Evolutionary conservation across 2,797 vertebrate species (phyloP).

Genomic region (Onychomys torridus): DNA sequence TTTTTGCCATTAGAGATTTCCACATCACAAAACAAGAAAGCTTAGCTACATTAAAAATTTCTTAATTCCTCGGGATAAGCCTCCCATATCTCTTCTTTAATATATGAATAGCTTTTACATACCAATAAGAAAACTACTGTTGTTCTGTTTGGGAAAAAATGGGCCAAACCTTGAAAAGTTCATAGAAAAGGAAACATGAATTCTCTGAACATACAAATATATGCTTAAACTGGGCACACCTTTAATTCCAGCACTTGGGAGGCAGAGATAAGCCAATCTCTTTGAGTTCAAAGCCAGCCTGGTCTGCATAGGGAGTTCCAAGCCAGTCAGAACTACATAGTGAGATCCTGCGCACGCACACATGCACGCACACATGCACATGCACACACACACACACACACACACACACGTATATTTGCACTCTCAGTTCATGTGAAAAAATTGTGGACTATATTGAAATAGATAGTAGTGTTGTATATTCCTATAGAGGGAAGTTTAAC

Average conservation of each 20-base stretch:
- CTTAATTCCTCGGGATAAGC: conserved; percentile 50
- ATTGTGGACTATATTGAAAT: neutral
- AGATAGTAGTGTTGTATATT: neutral
- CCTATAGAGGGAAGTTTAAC: neutral
- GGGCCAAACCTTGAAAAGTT: conserved; percentile 10
- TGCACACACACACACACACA: too few species aligned
- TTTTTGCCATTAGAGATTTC: conserved; percentile 19
- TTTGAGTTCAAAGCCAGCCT: neutral
- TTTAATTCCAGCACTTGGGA: neutral
- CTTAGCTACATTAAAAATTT: conserved; percentile 10
- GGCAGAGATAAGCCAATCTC: too few species aligned
- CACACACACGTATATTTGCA: too few species aligned
- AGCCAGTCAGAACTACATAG: neutral
- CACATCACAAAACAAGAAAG: neutral
- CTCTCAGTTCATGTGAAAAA: conserved; percentile 32
- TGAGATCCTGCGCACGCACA: neutral
- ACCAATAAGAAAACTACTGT: conserved; percentile 6
- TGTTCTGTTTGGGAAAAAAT: neutral
- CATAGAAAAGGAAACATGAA: conserved; percentile 41
- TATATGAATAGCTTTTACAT: neutral
- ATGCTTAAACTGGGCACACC: neutral
- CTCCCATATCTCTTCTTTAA: conserved; percentile 23
- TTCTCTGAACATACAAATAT: neutral
- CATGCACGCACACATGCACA: too few species aligned
- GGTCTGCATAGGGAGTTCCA: neutral